These are phyloP conservation scores for Arge pagana DNA, from an alignment of 2,888 invertebrate genomes.

Conservation along the genomic window DNA sequence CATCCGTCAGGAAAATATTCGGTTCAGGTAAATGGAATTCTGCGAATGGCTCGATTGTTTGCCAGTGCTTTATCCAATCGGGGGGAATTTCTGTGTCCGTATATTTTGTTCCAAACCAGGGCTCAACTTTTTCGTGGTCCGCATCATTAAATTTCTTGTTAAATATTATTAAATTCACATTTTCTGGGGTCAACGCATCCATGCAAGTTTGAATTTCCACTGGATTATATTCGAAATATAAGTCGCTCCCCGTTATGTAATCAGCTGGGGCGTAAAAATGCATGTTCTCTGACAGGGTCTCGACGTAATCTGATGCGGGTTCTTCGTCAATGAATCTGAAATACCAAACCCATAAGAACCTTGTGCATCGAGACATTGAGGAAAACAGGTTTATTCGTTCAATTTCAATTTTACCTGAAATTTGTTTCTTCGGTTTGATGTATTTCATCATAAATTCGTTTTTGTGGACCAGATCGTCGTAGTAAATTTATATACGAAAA, in stretches of 20 bases:
- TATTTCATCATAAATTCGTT: constrained; percentile 64
- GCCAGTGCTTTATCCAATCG: constrained; percentile 70
- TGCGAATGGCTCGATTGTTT: constrained; percentile 60
- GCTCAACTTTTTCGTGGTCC: constrained; percentile 70
- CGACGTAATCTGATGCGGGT: constrained; percentile 77
- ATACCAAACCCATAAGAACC: constrained; percentile 4
- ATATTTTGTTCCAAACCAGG: constrained; percentile 86
- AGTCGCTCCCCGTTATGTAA: constrained; percentile 75
- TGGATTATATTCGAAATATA: constrained; percentile 79
- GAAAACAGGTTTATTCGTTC: neutral
- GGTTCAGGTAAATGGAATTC: constrained; percentile 72
- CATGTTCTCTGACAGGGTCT: constrained; percentile 76
- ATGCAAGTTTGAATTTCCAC: constrained; percentile 67
- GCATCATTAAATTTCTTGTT: constrained; percentile 64
- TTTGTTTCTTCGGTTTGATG: constrained; percentile 71
- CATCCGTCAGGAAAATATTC: constrained; percentile 74
- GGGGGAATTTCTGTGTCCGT: constrained; percentile 67
- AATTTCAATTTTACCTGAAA: constrained; percentile 54
- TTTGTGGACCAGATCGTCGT: constrained; percentile 68
- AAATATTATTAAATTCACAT: constrained; percentile 73
- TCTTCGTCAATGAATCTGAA: constrained; percentile 75
- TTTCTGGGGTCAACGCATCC: constrained; percentile 67
- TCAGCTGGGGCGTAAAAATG: constrained; percentile 79
- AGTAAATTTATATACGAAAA: constrained; percentile 82
- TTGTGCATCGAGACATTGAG: neutral